Percentiles rank a stretch among this genome's conserved stretches.
Conservation (phyloP, 2,113 vertebrate species). For the Triplophysa tibetana region DNA sequence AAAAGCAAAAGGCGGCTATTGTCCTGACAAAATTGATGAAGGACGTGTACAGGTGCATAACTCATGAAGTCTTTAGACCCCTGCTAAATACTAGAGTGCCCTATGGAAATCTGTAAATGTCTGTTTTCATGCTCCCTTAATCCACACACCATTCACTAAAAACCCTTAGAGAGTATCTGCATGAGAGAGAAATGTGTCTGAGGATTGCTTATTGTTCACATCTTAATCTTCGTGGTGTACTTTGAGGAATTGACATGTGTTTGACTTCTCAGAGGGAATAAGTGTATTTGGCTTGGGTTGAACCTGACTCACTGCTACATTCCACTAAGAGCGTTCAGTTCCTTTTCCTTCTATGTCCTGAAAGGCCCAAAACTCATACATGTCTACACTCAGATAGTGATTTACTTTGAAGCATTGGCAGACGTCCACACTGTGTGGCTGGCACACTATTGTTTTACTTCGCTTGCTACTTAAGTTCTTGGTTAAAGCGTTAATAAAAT, state of each 20-base stretch:
- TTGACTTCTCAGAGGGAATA: slow-evolving; percentile 3
- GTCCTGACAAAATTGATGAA: slow-evolving; percentile 27
- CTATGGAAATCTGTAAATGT: slow-evolving; percentile 38
- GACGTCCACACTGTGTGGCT: neutral
- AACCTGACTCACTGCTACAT: slow-evolving; percentile 12
- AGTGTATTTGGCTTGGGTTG: slow-evolving; percentile 12
- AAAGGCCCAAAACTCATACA: slow-evolving; percentile 13
- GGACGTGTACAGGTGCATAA: slow-evolving; percentile 35
- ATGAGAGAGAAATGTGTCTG: slow-evolving; percentile 19
- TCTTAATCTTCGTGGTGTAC: neutral
- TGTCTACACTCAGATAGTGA: slow-evolving; percentile 12
- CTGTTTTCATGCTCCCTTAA: slow-evolving; percentile 36
- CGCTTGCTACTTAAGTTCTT: neutral
- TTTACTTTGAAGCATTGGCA: neutral
- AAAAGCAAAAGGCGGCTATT: slow-evolving; percentile 6
- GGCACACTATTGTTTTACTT: slow-evolving; percentile 4
- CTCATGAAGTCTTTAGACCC: slow-evolving; percentile 20
- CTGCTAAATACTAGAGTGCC: slow-evolving; percentile 8
- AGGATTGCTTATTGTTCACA: slow-evolving; percentile 11
- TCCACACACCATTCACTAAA: slow-evolving; percentile 22
- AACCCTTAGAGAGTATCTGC: slow-evolving; percentile 8
- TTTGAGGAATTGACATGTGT: slow-evolving; percentile 7
- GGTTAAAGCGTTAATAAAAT: neutral
- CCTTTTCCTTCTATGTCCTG: neutral
- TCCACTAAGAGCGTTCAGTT: slow-evolving; percentile 3